A percentile compares a stretch with the other conserved stretches of the same genome.
phyloP scores from a whole-genome alignment of 1,140 invertebrate species.

The Olivierus martensii region DNA sequence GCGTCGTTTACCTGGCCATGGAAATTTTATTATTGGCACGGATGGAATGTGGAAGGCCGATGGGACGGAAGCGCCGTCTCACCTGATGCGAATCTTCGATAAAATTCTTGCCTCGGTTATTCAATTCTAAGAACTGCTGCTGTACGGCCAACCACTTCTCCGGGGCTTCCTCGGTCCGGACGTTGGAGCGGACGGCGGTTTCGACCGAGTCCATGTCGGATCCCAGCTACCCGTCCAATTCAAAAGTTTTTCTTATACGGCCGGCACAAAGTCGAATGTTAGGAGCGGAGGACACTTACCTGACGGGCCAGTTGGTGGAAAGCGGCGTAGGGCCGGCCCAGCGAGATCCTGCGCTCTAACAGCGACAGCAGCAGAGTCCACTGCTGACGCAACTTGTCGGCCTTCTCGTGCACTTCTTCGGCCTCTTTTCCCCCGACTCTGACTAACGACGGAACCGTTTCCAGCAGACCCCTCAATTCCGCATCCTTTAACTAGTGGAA shows the following conservation, averaged over 20 bases:
- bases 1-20: constrained; percentile 59
- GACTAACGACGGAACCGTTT: constrained; percentile 47
- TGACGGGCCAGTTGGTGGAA: constrained; percentile 55
- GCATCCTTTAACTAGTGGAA: constrained; percentile 43
- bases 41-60: too few relatives aligned
- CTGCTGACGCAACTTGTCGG: constrained; percentile 42
- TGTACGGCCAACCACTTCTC: constrained; percentile 46
- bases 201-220: too few relatives aligned
- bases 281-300: constrained; percentile 21
- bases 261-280: too few relatives aligned
- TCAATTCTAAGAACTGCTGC: constrained; percentile 42
- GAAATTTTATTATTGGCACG: too few relatives aligned
- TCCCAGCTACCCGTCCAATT: too few relatives aligned
- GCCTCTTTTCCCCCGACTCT: constrained; percentile 49
- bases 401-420: constrained; percentile 45
- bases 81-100: constrained; percentile 48
- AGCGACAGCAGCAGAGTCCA: constrained; percentile 49
- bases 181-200: neutral
- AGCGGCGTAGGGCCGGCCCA: constrained; percentile 49
- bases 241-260: too few relatives aligned
- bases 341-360: constrained; percentile 44
- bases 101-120: constrained; percentile 48
- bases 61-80: constrained; percentile 26
- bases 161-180: constrained; percentile 38
- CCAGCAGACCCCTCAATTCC: constrained; percentile 46